Base-by-base conservation (phyloP, 1,140 invertebrate species). In the Drosophila willistoni region DNA sequence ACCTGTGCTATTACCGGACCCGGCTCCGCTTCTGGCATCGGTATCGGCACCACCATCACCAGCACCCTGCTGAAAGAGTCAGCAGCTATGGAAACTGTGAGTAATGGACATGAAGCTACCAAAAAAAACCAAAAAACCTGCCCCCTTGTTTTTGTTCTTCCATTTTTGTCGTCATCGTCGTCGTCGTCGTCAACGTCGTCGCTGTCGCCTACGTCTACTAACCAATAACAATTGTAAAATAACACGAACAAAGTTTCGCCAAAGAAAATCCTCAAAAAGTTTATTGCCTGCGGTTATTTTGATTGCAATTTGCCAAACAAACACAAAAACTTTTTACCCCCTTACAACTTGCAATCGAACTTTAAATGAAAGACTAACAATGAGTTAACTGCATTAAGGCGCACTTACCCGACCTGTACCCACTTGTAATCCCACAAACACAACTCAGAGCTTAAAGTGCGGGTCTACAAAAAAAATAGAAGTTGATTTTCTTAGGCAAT, bases 241-340 rank as follows among this genome's bases (percentile, higher is more conserved):
- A 65, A 62, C 47, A 73, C 47, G 41, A 68, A 47, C 44, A 51
- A 68, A 71, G 44, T 47, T 57, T 61, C 62, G 57, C 73, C 66
- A 70, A 66, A 54, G 34, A 65, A 81, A 81, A 67, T 68, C 71
- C 36, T 70, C 60, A 71, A 59, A 68, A 83, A 83, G 71, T 83
- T 79, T 77, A 83, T 83, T 79, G 80, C 80, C 77, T 83, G 80
- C 80, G 80, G 80, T 83, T 83, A 79, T 83, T 83, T 83, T 83
- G 80, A 83, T 83, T 83, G 80, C 80, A 81, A 83, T 83, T 83
- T 82, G 75, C 80, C 71, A 54, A 62, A 66, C 73, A 63, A 64
- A 77, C 70, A 63, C 66, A 77, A 51, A 65, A 47, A 68, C 65
- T 65, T 57, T 55, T 57, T 22, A 22, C 29, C 42, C n/a, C n/a